Percentiles rank a stretch among this genome's conserved stretches.
These are phyloP conservation scores for Madoqua kirkii DNA, from an alignment of 2,113 vertebrate genomes.

Conservation along the genomic window DNA sequence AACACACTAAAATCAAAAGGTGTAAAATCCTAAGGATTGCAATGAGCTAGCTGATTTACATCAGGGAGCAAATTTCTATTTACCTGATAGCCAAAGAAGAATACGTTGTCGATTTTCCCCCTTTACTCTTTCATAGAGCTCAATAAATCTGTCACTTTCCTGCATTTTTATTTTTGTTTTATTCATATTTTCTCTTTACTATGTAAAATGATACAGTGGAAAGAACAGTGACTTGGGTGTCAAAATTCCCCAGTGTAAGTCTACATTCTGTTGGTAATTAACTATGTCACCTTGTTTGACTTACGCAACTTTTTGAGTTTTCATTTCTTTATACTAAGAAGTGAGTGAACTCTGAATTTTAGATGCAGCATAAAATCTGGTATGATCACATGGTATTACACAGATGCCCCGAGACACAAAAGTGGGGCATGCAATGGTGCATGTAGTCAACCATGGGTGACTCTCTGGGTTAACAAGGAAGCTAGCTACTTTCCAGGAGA, in stretches of 20 bases:
- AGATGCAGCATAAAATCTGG: background rate
- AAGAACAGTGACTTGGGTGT: background rate
- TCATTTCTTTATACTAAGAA: background rate
- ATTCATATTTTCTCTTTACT: background rate
- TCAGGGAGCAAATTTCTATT: slow-evolving; percentile 17
- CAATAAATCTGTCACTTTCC: background rate
- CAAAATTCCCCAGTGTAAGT: background rate
- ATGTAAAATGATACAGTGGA: background rate
- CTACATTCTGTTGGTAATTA: background rate
- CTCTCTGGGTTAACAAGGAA: background rate
- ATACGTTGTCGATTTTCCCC: background rate
- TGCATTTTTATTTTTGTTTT: slow-evolving; percentile 43
- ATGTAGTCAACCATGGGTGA: background rate
- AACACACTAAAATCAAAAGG: background rate
- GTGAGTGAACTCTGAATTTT: background rate
- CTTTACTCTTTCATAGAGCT: background rate
- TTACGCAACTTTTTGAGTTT: background rate
- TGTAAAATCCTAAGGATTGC: slow-evolving; percentile 15
- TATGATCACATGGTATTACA: background rate
- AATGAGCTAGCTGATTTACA: background rate
- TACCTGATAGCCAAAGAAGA: slow-evolving; percentile 13
- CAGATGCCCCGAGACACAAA: background rate
- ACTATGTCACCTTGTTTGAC: background rate
- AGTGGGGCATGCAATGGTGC: background rate
- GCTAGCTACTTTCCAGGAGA: background rate